Percentiles rank a stretch among this genome's conserved stretches.
Evolutionary conservation across 2,888 invertebrate genomes (phyloP).

Genomic region (Notodonta ziczac): DNA sequence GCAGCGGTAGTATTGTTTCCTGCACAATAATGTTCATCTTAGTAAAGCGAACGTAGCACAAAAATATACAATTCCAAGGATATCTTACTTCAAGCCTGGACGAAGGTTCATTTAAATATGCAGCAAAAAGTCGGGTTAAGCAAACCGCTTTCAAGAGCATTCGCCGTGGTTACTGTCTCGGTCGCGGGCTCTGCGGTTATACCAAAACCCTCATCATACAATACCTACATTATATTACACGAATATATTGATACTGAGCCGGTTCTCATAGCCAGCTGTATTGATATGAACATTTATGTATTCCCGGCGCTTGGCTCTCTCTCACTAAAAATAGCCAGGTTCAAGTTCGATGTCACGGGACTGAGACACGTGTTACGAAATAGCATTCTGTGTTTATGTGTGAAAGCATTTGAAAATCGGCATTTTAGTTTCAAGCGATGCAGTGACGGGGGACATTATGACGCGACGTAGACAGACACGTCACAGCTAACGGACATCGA

Average conservation of each 20-base stretch:
- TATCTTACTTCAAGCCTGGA: background rate
- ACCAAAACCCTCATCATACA: conserved; percentile 10
- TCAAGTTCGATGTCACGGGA: conserved; percentile 33
- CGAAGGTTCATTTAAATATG: background rate
- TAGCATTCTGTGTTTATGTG: background rate
- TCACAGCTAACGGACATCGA: background rate
- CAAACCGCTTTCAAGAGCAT: too few relatives aligned
- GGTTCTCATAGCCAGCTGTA: conserved; percentile 15
- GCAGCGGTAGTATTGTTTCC: conserved; percentile 17
- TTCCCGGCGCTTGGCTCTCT: conserved; percentile 15
- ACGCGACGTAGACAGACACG: too few relatives aligned
- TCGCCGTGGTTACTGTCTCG: too few relatives aligned
- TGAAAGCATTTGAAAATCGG: background rate
- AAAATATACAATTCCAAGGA: background rate
- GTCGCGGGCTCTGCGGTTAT: background rate
- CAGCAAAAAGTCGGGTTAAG: background rate
- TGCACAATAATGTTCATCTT: background rate
- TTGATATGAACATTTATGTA: conserved; percentile 20
- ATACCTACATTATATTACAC: conserved; percentile 9
- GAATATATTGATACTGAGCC: conserved; percentile 16
- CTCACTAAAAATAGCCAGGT: conserved; percentile 24
- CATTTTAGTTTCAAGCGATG: too few relatives aligned
- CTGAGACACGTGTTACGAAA: background rate
- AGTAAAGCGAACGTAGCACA: background rate
- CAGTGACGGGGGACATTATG: too few relatives aligned